Conservation (phyloP, 2,888 invertebrate species). For the Euzetes globulus region DNA sequence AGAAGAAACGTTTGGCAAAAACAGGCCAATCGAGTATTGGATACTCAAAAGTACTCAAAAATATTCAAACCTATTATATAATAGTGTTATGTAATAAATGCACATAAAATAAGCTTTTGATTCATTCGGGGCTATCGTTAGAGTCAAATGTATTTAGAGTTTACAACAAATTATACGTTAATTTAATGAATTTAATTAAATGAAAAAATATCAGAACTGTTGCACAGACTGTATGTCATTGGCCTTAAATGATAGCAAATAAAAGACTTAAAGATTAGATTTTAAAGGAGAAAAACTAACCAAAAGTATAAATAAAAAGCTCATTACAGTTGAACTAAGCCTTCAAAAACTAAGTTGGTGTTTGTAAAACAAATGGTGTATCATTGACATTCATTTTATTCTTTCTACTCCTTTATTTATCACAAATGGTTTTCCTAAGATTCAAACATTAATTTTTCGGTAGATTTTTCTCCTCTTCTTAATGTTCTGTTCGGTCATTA, state of each 20-base stretch:
- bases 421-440: not conserved
- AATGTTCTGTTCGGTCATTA: not conserved
- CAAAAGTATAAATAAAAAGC: not conserved
- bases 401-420: not conserved
- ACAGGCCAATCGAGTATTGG: not conserved
- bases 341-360: not conserved
- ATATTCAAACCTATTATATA: not conserved
- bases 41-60: not conserved
- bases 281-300: not conserved
- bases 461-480: too few species aligned
- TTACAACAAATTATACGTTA: not conserved
- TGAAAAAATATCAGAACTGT: not conserved
- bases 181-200: slow-evolving; percentile 1
- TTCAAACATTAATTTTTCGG: not conserved
- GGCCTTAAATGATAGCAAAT: not conserved
- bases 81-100: not conserved
- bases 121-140: not conserved
- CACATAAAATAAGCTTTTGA: not conserved
- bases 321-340: not conserved
- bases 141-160: not conserved
- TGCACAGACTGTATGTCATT: slow-evolving; percentile 2
- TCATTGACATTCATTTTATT: slow-evolving; percentile 2
- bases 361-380: not conserved
- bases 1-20: not conserved
- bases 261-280: not conserved